Base-by-base conservation (phyloP, 2,888 invertebrate genomes). In the Drepanosiphum platanoidis region DNA sequence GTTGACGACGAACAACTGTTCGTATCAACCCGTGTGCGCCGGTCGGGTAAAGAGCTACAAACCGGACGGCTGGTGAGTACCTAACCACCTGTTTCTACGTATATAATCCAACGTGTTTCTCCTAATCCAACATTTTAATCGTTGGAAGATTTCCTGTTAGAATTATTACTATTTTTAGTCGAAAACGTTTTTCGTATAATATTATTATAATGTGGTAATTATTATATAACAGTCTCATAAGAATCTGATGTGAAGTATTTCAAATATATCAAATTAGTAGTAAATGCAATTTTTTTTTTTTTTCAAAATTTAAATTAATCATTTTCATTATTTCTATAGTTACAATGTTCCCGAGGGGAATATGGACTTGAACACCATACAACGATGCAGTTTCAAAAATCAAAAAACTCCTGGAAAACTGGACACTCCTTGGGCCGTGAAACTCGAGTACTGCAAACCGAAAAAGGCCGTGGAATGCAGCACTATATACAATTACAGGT, bases 1-100 rank as follows among this genome's bases (percentile, higher is more conserved):
- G 3, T n/a, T 42, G 32, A 82, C 82, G 22, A 82, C 82, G 1
- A 82, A 30, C n/a, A 27, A 32, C 4, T 74, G 36, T 15, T 82
- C 82, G 1, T 82, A 72, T 4, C 71, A 42, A 11, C 82, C 82
- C 8, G 42, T 34, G 1, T 71, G 39, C 22, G 42, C 2, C 8
- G 15, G 3, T 2, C 61, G 32, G 9, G 34, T 42, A 9, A 30
- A 61, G 0, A 30, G 4, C 13, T 82, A 11, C 34, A 82, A 82
- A 32, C 82, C 82, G 0, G 7, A 15, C 32, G 3, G 9, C 1
- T n/a, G 79, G 79, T 79, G n/a, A n/a, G 32, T 11, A 7, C 30
- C 3, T 0, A n/a, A n/a, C n/a, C n/a, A n/a, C n/a, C n/a, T n/a
- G n/a, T n/a, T n/a, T n/a, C n/a, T n/a, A n/a, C n/a, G n/a, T n/a